A percentile compares a stretch with the other conserved stretches of the same genome.
phyloP scores from a whole-genome alignment of 2,113 vertebrate genomes.

The Cervus canadensis region DNA sequence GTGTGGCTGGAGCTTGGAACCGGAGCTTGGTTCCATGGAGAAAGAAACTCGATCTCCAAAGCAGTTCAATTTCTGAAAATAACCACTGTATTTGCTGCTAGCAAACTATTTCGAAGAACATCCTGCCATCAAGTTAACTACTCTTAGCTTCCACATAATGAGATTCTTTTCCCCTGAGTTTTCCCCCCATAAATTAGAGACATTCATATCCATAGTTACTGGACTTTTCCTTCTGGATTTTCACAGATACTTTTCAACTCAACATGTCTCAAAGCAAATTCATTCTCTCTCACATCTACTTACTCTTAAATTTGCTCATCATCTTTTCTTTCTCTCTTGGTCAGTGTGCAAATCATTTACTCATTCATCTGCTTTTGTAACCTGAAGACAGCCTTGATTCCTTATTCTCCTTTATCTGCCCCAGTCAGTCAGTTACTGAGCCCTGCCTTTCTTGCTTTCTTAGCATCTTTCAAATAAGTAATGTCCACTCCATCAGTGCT shows the following conservation, averaged over 20 bases:
- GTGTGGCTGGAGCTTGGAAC: neutral
- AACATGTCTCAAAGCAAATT: neutral
- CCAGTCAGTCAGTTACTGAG: neutral
- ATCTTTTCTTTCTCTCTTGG: neutral
- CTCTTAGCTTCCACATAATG: neutral
- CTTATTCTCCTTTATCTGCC: neutral
- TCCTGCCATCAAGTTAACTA: neutral
- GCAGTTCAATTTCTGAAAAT: constrained; percentile 4
- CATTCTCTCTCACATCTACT: neutral
- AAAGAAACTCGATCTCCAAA: neutral
- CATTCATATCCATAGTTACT: neutral
- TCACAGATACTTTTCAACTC: neutral
- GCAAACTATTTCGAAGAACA: neutral
- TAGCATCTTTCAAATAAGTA: neutral
- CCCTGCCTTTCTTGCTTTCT: neutral
- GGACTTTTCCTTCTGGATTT: neutral
- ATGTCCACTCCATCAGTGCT: neutral
- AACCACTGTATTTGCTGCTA: neutral
- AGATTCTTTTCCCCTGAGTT: neutral
- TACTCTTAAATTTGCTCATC: neutral
- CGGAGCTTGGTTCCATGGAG: neutral
- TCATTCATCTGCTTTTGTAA: neutral
- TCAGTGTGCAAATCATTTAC: neutral
- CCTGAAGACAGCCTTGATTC: neutral
- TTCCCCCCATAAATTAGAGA: neutral